Percentiles rank a stretch among this genome's conserved stretches.
Evolutionary conservation across 1,140 invertebrate genomes (phyloP).

Genomic region (Macrocentrus cingulum): DNA sequence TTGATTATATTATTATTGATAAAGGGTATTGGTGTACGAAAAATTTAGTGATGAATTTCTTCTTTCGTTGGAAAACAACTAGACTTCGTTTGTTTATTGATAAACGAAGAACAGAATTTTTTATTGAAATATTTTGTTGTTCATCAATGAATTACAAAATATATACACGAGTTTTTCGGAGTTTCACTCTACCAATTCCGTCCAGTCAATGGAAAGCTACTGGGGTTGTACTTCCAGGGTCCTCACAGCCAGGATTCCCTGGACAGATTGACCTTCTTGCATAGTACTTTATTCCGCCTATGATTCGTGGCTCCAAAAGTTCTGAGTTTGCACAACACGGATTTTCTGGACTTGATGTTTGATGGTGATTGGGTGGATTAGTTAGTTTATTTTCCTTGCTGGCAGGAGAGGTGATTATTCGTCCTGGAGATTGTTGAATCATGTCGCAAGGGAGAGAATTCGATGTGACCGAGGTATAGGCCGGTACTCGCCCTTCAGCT

Average conservation of each 20-base stretch:
- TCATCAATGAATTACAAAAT: too few relatives aligned
- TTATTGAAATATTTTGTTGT: too few relatives aligned
- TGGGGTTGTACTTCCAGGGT: constrained; percentile 14
- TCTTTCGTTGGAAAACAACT: too few relatives aligned
- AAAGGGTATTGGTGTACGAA: constrained; percentile 5
- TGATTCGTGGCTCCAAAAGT: constrained; percentile 31
- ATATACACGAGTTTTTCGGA: too few relatives aligned
- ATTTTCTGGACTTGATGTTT: neutral
- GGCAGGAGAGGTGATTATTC: too few relatives aligned
- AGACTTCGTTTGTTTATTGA: too few relatives aligned
- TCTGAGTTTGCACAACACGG: constrained; percentile 1
- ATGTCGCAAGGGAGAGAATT: constrained; percentile 6
- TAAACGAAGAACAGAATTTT: too few relatives aligned
- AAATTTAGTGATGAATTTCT: constrained; percentile 14
- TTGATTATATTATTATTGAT: constrained; percentile 14
- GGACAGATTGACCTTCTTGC: constrained; percentile 34
- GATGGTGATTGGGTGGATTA: too few relatives aligned
- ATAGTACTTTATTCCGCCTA: constrained; percentile 37
- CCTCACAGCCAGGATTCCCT: constrained; percentile 23
- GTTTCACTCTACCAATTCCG: too few relatives aligned
- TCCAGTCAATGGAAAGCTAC: constrained; percentile 21
- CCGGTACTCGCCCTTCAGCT: constrained; percentile 4
- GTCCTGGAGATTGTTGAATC: too few relatives aligned
- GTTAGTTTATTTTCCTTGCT: too few relatives aligned
- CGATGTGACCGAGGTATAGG: neutral